Evolutionary conservation across 2,797 vertebrate species (phyloP), one percentile per base, ranked within the genome.

Genomic region (Danio jaintianensis): DNA sequence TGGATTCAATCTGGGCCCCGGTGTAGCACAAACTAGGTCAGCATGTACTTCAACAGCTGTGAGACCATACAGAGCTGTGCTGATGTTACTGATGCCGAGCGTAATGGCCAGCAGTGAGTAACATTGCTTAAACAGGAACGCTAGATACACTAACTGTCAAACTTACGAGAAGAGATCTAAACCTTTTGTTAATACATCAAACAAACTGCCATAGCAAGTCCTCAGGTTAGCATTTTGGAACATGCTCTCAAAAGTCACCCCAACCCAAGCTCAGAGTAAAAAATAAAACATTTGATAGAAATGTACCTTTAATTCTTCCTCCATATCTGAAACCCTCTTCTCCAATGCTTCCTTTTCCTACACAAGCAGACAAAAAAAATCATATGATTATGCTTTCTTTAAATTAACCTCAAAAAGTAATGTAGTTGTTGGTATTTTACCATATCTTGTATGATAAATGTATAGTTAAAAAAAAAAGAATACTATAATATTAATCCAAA

Each of bases 261-360:
- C 64, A 48, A 62, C 22, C 22, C 84, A 84, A 15, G 62, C 79
- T 80, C 64, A 78, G 85, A 63, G 43, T n/a, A 48, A 58, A 4
- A 63, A 15, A 4, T 38, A 16, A 62, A 42, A 71, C 5, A 52
- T 55, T 42, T n/a, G 53, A 40, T 29, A 13, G 4, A 61, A 20
- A 15, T 48, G 5, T 95, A 98, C 98, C 97, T 99, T 98, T 90
- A 99, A 86, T 82, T 99, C 97, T 78, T 97, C 97, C 78, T 99
- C 96, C 97, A 99, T 98, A 89, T 97, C 95, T 0, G 97, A 97
- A 85, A 99, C 97, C 87, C 92, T 96, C 89, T 96, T 96, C 89
- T 98, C 97, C 85, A 99, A 91, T 84, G 91, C 94, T 87, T 96
- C 93, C 86, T 97, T 97, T 91, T 98, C 97, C 97, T 99, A 91